Evolutionary conservation across 1,140 invertebrate genomes (phyloP).

Genomic region (Drosophila watanabei): DNA sequence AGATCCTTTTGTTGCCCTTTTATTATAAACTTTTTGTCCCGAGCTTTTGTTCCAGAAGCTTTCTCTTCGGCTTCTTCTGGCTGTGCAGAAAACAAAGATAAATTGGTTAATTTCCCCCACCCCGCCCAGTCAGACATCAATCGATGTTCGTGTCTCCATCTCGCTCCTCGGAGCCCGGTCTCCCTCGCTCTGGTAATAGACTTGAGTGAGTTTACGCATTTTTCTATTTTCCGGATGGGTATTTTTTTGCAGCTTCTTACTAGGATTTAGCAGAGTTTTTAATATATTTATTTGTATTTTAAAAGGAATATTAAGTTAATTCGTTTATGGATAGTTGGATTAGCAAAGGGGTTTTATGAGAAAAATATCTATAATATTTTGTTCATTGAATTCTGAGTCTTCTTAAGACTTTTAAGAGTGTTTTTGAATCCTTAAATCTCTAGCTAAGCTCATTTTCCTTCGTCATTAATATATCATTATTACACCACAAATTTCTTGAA

Average conservation of each 20-base stretch:
- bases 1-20: slow-evolving; percentile 69
- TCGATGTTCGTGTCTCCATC: slow-evolving; percentile 66
- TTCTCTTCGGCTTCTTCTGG: slow-evolving; percentile 33
- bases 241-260: slow-evolving; percentile 16
- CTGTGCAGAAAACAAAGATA: slow-evolving; percentile 84
- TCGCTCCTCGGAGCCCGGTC: neutral
- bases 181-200: slow-evolving; percentile 75
- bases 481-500: too few relatives aligned
- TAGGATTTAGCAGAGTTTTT: slow-evolving; percentile 4
- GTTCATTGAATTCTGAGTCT: neutral
- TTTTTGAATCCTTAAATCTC: neutral
- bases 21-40: slow-evolving; percentile 76
- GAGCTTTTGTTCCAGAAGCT: slow-evolving; percentile 44
- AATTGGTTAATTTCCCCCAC: slow-evolving; percentile 85
- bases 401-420: neutral
- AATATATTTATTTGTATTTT: slow-evolving; percentile 3
- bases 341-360: neutral
- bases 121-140: slow-evolving; percentile 81
- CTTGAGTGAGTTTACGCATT: slow-evolving; percentile 80
- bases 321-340: slow-evolving; percentile 19
- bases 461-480: too few relatives aligned
- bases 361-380: neutral
- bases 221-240: slow-evolving; percentile 52
- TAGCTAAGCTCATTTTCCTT: neutral
- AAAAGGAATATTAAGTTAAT: slow-evolving; percentile 28